Percentiles rank a stretch among this genome's conserved stretches.
Conservation (phyloP, 2,113 vertebrate genomes). For the Vidua chalybeata region DNA sequence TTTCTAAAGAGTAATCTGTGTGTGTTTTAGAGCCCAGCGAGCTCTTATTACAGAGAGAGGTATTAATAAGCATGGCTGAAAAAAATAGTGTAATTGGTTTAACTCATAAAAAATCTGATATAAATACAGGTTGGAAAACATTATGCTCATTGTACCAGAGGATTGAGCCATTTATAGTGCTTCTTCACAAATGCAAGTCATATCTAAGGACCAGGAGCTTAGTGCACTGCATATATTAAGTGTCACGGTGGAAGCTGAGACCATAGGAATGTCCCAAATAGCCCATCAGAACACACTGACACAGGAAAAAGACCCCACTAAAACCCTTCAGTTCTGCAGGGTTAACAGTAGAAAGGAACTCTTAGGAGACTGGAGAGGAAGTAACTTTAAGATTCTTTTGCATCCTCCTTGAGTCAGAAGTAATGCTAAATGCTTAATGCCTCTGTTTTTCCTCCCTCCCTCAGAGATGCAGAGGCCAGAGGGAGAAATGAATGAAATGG, state of each 20-base stretch:
- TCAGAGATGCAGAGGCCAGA: neutral
- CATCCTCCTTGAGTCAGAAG: neutral
- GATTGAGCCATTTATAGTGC: neutral
- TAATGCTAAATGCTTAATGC: neutral
- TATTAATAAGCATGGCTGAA: neutral
- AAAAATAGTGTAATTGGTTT: neutral
- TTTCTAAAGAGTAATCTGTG: neutral
- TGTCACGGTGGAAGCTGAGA: neutral
- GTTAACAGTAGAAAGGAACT: neutral
- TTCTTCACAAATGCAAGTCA: neutral
- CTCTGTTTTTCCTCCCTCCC: neutral
- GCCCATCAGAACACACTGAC: neutral
- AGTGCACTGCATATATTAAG: neutral
- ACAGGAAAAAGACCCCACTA: neutral
- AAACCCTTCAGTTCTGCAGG: neutral
- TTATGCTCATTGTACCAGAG: neutral
- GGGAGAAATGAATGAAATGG: neutral
- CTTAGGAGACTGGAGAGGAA: neutral
- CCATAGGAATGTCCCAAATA: neutral
- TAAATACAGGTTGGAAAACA: neutral
- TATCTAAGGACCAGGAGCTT: neutral
- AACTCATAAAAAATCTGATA: neutral
- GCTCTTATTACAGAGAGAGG: neutral
- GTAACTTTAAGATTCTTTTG: neutral
- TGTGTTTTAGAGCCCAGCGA: neutral